phyloP scores from a whole-genome alignment of 2,888 invertebrate genomes.

The Neria commutata region DNA sequence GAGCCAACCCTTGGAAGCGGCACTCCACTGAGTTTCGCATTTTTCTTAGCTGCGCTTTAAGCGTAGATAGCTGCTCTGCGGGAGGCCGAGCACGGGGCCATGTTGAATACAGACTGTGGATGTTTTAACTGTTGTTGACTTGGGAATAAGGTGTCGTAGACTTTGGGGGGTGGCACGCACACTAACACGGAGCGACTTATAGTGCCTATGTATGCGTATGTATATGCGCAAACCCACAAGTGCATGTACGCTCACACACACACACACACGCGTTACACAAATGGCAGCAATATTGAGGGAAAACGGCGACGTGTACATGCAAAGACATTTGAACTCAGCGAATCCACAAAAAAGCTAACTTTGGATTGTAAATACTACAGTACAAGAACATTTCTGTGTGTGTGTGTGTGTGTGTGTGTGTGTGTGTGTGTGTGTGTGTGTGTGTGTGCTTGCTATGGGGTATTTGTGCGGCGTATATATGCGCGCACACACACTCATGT shows the following conservation, averaged over 20 bases:
- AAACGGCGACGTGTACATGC: too few species aligned
- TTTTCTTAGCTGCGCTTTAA: background rate
- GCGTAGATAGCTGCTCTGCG: too few species aligned
- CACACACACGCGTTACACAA: background rate
- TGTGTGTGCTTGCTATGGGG: background rate
- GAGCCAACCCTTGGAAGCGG: background rate
- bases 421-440: background rate
- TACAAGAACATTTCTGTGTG: background rate
- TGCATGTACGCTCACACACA: background rate
- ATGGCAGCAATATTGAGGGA: background rate
- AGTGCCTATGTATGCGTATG: constrained; percentile 5
- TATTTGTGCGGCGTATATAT: background rate
- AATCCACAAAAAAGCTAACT: constrained; percentile 9
- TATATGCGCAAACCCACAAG: constrained; percentile 3
- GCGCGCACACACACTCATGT: too few species aligned
- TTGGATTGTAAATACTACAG: constrained; percentile 8
- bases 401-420: too few species aligned
- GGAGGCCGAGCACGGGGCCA: too few species aligned
- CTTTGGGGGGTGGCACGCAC: constrained; percentile 3
- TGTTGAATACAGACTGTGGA: background rate
- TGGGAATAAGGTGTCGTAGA: constrained; percentile 58
- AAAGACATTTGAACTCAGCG: constrained; percentile 7
- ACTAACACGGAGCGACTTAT: background rate
- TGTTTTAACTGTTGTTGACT: constrained; percentile 56
- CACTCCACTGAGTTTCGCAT: background rate